Evolutionary conservation across 1,140 invertebrate genomes (phyloP), one percentile per base, ranked within the genome.

Genomic region (Drosophila pallidifrons): DNA sequence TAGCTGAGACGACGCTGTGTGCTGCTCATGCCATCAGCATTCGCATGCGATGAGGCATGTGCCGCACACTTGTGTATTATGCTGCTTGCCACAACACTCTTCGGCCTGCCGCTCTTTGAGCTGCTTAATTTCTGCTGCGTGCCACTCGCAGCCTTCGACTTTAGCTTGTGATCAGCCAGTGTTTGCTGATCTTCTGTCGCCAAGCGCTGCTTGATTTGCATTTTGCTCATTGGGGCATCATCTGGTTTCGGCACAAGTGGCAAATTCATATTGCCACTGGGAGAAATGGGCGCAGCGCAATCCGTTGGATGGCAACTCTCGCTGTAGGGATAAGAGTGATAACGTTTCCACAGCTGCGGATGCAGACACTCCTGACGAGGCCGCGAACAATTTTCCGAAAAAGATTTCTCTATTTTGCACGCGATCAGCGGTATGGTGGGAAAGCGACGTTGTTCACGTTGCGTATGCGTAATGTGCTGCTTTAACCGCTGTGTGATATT

Each of bases 1-100:
- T 77, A 77, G 70, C 30, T 80, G 30, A 74, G 75, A 4, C 75
- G 59, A 0, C 78, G 76, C 41, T 80, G 75, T 1, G 61, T 59
- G 45, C 69, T 69, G 45, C 47, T 77, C 5, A 77, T 64, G 30
- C 4, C 43, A 32, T 63, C 57, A 5, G 43, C 35, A 5, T 66
- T 71, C 11, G 61, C 67, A 41, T 79, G 77, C 13, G 43, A 71
- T n/a, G 54, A 32, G 35, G 57, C 65, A 7, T 75, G 76, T 7
- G 66, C 72, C 20, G 49, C 45, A 30, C 61, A 51, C 55, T 43
- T 71, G 20, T 25, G 20, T 11, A 57, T 46, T 5, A n/a, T 25
- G 25, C 32, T 47, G 30, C 35, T 38, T 38, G 32, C 13, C 25
- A 43, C 11, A 4, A 46, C 70, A 5, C 38, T 10, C 1, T 30